Evolutionary conservation across 2,888 invertebrate genomes (phyloP), one percentile per base, ranked within the genome.

Genomic region (Eucera pruinosa): DNA sequence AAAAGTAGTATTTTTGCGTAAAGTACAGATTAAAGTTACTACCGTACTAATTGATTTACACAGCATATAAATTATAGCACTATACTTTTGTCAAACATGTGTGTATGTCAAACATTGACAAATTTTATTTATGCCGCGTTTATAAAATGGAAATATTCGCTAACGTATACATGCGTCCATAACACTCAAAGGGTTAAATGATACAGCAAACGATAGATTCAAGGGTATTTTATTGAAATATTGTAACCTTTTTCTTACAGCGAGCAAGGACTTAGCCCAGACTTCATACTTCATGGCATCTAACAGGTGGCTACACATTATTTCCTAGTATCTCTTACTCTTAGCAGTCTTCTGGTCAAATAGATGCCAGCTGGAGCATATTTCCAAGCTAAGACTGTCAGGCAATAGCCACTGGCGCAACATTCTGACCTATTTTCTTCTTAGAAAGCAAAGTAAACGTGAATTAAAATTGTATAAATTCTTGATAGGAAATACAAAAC

Each of bases 251-350:
- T n/a, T n/a, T 70, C 58, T 92, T 90, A 39, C 94, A 97, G 98
- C 98, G 77, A 97, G 97, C 92, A 98, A 98, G 94, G 98, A 99
- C 93, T 94, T 99, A 90, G 98, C 98, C 64, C 98, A 99, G 94
- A 98, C 98, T 30, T 98, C 98, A 3, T 99, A 99, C 94, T 98
- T 98, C 94, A 97, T 99, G 96, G 99, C 99, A 83, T 99, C 99
- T 62, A 99, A 99, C 94, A 97, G 97, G 97, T 97, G 86, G 87
- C 86, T 90, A 90, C 81, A 82, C 74, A 85, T 85, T 87, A 84
- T 84, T 86, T 86, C 80, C 78, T 84, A 84, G 79, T 86, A 87
- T 81, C 78, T 84, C 81, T 87, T 87, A 87, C 79, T 84, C 79
- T 85, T 83, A 87, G 82, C 81, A 78, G 83, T 84, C 83, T 85